A percentile compares a stretch with the other conserved stretches of the same genome.
Evolutionary conservation across 2,797 vertebrate genomes (phyloP).

Genomic region (Botia almorhae): DNA sequence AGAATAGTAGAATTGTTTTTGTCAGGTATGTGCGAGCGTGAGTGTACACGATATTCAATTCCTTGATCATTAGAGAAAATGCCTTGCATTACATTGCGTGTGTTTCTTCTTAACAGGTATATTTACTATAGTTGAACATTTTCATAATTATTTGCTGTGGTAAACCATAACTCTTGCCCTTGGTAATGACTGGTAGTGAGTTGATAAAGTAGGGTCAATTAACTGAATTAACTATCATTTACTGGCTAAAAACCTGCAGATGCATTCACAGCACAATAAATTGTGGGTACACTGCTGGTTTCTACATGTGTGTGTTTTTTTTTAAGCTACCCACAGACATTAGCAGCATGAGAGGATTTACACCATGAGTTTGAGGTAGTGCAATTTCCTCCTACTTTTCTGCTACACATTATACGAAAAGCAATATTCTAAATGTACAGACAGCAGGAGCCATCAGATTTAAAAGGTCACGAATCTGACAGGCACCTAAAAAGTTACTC

Average conservation of each 20-base stretch:
- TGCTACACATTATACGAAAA: too few species aligned
- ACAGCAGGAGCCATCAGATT: too few species aligned
- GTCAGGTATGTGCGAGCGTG: conserved; percentile 60
- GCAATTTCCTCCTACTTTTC: conserved; percentile 17
- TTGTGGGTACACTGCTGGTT: neutral
- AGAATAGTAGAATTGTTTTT: conserved; percentile 65
- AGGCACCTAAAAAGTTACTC: too few species aligned
- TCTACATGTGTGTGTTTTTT: neutral
- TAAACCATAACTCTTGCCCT: conserved; percentile 66
- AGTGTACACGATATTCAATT: conserved; percentile 64
- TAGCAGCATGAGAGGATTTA: too few species aligned
- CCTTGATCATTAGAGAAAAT: conserved; percentile 63
- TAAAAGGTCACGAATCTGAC: too few species aligned
- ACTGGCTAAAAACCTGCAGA: conserved; percentile 58
- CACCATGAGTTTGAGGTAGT: neutral
- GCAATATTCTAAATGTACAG: too few species aligned
- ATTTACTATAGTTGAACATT: conserved; percentile 74
- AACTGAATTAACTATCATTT: conserved; percentile 65
- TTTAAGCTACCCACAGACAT: too few species aligned
- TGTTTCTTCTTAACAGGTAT: conserved; percentile 67
- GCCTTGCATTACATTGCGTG: conserved; percentile 62
- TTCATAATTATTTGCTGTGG: conserved; percentile 74
- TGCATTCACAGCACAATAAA: conserved; percentile 32
- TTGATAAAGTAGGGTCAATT: conserved; percentile 60
- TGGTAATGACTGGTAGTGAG: conserved; percentile 57